Base-by-base conservation (phyloP, 2,113 vertebrate genomes). In the Dolichallabes microphthalmus region DNA sequence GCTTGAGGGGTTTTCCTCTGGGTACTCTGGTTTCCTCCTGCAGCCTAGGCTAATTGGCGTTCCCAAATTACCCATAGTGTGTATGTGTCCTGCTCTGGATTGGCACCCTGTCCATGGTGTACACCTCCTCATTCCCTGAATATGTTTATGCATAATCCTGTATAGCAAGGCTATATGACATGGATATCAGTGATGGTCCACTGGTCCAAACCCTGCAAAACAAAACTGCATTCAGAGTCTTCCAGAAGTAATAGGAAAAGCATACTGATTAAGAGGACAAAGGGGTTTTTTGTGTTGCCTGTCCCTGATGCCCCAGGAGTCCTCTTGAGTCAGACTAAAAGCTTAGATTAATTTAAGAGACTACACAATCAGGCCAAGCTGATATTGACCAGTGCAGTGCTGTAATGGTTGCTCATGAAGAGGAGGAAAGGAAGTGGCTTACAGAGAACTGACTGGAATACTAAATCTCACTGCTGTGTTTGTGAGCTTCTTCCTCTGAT, bases 201-300 rank as follows among this genome's bases (percentile, higher is more conserved):
- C 19, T 63, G 39, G 39, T 76, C 82, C 58, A 84, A 75, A 63
- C 45, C 32, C 13, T 35, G 52, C 22, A 58, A 14, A 57, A 25
- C 4, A 58, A 30, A 85, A 66, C 78, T 64, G 39, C 64, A 27
- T n/a, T n/a, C 27, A 71, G 53, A 84, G 35, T 39, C 52, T 69
- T 73, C 71, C 53, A 27, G 15, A 20, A 57, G 45, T 86, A 88
- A 85, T 86, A 25, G 32, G 27, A 7, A 30, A 2, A 78, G 55
- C 30, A 25, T 88, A 86, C 55, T 61, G 32, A 92, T 90, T 73
- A 88, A 87, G 78, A 89, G 82, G 88, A 85, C 89, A 85, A 71
- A 25, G 86, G 85, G 53, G 86, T 71, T 79, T 73, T 80, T 20
- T 60, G 19, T 86, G 55, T 39, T 80, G 81, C 64, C 52, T 86